phyloP scores from a whole-genome alignment of 1,140 invertebrate species.

The Conus ventricosus region DNA sequence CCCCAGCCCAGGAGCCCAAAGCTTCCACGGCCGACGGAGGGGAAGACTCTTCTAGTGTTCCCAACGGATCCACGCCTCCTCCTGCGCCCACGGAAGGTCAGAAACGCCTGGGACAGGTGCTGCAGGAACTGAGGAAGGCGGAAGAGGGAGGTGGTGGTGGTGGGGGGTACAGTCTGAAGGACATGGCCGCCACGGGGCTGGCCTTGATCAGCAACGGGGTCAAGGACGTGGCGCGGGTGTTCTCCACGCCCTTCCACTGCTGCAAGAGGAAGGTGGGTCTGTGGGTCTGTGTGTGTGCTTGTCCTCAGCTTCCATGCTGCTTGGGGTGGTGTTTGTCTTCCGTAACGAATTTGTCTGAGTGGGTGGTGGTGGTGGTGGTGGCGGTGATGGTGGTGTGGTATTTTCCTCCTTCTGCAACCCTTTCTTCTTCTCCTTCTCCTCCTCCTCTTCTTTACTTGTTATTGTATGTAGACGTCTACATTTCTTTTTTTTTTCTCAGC shows the following conservation, averaged over 20 bases:
- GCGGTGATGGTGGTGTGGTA: no score
- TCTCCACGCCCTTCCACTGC: constrained; percentile 42
- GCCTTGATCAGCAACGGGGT: constrained; percentile 40
- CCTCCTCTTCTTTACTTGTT: no score
- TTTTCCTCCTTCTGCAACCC: no score
- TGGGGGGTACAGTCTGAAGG: constrained; percentile 33
- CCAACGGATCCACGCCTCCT: neutral
- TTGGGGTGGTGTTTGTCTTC: neutral
- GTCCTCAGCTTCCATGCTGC: neutral
- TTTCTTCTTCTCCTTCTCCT: no score
- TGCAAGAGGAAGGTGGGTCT: constrained; percentile 27
- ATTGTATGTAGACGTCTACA: no score
- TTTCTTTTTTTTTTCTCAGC: no score
- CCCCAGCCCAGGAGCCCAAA: neutral
- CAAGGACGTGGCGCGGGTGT: constrained; percentile 39
- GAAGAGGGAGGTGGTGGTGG: neutral
- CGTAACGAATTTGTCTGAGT: no score
- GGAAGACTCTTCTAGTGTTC: neutral
- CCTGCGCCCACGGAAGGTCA: neutral
- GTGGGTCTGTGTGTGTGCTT: neutral
- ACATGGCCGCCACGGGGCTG: constrained; percentile 34
- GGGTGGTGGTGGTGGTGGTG: no score
- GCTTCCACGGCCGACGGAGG: neutral
- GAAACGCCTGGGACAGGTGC: neutral
- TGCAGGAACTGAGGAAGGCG: neutral